These are phyloP conservation scores for Acronicta alni DNA, from an alignment of 2,888 invertebrate genomes.

Conservation along the genomic window DNA sequence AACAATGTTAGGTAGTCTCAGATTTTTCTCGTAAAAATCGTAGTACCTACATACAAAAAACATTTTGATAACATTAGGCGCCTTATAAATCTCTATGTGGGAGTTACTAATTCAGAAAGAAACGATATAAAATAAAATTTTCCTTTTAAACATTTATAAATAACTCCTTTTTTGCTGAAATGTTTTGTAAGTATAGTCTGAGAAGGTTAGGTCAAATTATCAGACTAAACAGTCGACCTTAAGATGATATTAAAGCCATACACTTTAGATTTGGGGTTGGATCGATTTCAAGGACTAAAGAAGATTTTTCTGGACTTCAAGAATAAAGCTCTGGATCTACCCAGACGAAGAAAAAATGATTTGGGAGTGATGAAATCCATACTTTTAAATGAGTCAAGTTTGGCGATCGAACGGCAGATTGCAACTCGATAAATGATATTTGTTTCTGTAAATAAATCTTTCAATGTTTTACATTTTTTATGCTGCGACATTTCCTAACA, in stretches of 20 bases:
- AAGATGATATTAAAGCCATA: neutral
- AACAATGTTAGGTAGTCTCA: constrained; percentile 15
- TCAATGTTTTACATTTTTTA: too few species aligned
- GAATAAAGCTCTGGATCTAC: too few species aligned
- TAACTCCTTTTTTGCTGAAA: constrained; percentile 9
- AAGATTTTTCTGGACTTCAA: neutral
- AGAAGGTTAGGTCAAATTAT: neutral
- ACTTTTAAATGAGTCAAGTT: too few species aligned
- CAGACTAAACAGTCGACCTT: neutral
- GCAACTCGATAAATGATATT: too few species aligned
- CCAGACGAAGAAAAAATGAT: neutral
- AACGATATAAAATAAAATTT: constrained; percentile 31
- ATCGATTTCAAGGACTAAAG: neutral
- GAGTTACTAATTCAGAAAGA: constrained; percentile 25
- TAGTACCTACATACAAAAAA: too few species aligned
- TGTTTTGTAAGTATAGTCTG: constrained; percentile 13
- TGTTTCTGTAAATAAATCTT: too few species aligned
- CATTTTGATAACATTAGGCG: constrained; percentile 21
- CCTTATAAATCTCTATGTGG: constrained; percentile 26
- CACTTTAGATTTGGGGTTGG: neutral
- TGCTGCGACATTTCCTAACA: too few species aligned
- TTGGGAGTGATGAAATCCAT: too few species aligned
- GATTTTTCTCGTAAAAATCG: constrained; percentile 30
- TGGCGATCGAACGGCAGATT: too few species aligned
- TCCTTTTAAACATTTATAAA: constrained; percentile 23